These are phyloP conservation scores for Drosophila algonquin DNA, from an alignment of 2,888 invertebrate species.

Conservation along the genomic window DNA sequence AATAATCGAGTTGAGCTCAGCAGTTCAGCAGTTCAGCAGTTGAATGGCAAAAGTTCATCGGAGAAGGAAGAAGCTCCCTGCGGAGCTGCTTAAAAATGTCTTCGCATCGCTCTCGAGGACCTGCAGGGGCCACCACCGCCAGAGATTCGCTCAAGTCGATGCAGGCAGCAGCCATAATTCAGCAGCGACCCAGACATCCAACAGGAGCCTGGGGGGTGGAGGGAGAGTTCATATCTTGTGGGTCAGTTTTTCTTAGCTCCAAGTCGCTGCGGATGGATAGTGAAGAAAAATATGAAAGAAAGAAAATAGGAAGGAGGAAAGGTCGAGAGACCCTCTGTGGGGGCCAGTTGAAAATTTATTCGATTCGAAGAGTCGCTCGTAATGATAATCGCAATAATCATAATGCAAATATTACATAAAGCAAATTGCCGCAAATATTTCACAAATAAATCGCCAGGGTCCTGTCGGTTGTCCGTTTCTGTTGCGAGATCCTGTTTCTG, in stretches of 20 bases:
- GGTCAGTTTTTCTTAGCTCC: conserved; percentile 23
- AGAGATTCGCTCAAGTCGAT: background rate
- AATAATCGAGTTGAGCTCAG: conserved; percentile 22
- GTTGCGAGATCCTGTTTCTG: background rate
- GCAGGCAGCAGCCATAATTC: conserved; percentile 27
- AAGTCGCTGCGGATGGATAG: conserved; percentile 2
- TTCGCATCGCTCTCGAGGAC: background rate
- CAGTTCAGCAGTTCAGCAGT: conserved; percentile 1
- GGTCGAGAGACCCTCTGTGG: conserved; percentile 1
- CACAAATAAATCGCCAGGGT: conserved; percentile 28
- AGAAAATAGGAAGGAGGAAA: background rate
- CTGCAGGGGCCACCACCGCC: background rate
- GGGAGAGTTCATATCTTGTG: conserved; percentile 32
- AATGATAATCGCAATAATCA: conserved; percentile 50
- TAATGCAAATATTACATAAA: conserved; percentile 49
- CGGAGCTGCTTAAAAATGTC: conserved; percentile 26
- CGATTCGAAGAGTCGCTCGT: conserved; percentile 32
- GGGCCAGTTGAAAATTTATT: conserved; percentile 37
- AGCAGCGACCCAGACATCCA: conserved; percentile 5
- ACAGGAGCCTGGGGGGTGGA: background rate
- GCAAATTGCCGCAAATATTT: conserved; percentile 51
- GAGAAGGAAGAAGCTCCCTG: background rate
- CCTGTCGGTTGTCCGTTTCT: no score
- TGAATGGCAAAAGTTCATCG: background rate
- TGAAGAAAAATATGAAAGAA: conserved; percentile 8